phyloP scores from a whole-genome alignment of 2,888 invertebrate genomes.

The Diadegma fenestrale region DNA sequence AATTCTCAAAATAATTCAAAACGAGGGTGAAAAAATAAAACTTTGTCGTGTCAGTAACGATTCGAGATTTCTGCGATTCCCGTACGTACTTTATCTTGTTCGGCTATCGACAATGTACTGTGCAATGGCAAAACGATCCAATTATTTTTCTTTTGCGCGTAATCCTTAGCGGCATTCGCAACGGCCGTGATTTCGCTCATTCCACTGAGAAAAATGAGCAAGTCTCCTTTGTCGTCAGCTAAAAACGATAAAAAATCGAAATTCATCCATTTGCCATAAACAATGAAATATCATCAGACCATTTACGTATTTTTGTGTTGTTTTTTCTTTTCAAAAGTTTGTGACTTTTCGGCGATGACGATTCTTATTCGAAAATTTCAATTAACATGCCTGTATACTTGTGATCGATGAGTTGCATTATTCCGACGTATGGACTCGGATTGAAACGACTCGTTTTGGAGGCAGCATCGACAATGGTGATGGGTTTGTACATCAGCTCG shows the following conservation, averaged over 20 bases:
- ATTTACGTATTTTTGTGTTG: no score
- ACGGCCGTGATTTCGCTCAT: conserved; percentile 96
- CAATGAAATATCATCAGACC: no score
- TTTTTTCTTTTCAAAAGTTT: background rate
- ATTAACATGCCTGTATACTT: conserved; percentile 90
- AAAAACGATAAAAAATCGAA: conserved; percentile 67
- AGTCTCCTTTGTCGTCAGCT: conserved; percentile 95
- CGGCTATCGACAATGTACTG: conserved; percentile 95
- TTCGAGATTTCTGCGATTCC: background rate
- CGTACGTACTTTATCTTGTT: conserved; percentile 95
- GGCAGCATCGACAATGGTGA: conserved; percentile 86
- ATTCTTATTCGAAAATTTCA: background rate
- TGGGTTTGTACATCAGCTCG: conserved; percentile 94
- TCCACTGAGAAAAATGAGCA: conserved; percentile 97
- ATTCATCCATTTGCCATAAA: background rate
- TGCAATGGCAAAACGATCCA: conserved; percentile 98
- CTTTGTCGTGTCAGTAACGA: background rate
- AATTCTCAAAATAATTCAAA: no score
- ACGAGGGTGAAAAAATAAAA: background rate
- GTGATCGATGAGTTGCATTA: conserved; percentile 96
- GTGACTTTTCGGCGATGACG: background rate
- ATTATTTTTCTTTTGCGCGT: conserved; percentile 90
- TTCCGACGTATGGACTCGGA: conserved; percentile 96
- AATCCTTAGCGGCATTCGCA: conserved; percentile 94
- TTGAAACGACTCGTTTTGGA: conserved; percentile 92